phyloP scores from a whole-genome alignment of 1,140 invertebrate genomes.

The Laupala kohalensis region DNA sequence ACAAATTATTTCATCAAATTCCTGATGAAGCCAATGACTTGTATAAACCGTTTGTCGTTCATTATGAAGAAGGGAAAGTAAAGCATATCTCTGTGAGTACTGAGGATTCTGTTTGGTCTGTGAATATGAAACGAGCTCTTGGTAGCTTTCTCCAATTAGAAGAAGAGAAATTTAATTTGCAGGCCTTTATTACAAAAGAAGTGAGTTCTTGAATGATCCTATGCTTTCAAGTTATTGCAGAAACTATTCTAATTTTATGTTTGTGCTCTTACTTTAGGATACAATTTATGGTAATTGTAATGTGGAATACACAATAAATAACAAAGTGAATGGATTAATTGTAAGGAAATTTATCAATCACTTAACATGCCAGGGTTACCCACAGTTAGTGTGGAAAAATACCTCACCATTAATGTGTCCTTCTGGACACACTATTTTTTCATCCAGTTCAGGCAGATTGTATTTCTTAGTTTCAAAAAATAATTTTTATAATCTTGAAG shows the following conservation, averaged over 20 bases:
- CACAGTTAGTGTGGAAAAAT: slow-evolving; percentile 16
- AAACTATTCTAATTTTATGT: no score
- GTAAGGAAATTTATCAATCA: slow-evolving; percentile 22
- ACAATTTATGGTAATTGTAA: slow-evolving; percentile 26
- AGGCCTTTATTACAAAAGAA: slow-evolving; percentile 29
- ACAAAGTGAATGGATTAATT: slow-evolving; percentile 4
- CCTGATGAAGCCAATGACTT: slow-evolving; percentile 23
- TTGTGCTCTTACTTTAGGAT: not conserved
- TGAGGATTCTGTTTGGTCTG: slow-evolving; percentile 42
- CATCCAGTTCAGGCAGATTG: slow-evolving; percentile 13
- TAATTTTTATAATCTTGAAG: not conserved
- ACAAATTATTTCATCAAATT: slow-evolving; percentile 16
- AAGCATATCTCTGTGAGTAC: slow-evolving; percentile 31
- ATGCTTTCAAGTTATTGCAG: not conserved
- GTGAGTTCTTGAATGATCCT: slow-evolving; percentile 18
- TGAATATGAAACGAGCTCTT: slow-evolving; percentile 51
- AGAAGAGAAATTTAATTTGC: slow-evolving; percentile 22
- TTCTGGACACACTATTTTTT: not conserved
- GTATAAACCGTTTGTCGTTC: slow-evolving; percentile 27
- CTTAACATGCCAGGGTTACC: slow-evolving; percentile 17
- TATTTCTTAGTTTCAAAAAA: slow-evolving; percentile 4
- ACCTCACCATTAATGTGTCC: slow-evolving; percentile 16
- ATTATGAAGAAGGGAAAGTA: slow-evolving; percentile 27
- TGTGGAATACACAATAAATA: slow-evolving; percentile 27
- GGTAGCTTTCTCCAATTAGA: slow-evolving; percentile 44